Evolutionary conservation across 2,888 invertebrate species (phyloP).

Genomic region (Pollenia griseotomentosa): DNA sequence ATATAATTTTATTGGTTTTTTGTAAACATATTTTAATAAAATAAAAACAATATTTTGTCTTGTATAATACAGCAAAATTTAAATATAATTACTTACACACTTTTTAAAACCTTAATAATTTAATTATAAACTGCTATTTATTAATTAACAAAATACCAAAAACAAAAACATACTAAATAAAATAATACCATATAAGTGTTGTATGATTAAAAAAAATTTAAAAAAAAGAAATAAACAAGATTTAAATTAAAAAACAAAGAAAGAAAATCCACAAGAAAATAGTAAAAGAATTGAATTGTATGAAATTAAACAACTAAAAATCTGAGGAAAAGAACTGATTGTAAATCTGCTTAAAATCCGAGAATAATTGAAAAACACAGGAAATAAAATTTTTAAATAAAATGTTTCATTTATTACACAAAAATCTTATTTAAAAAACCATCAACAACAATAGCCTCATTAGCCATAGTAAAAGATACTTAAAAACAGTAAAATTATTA

Average conservation of each 20-base stretch:
- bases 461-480: slow-evolving; percentile 73
- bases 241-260: slow-evolving; percentile 15
- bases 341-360: slow-evolving; percentile 66
- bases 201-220: slow-evolving; percentile 67
- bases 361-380: slow-evolving; percentile 25
- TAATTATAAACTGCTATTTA: slow-evolving; percentile 69
- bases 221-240: slow-evolving; percentile 60
- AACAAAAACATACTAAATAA: slow-evolving; percentile 59
- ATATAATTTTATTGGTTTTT: slow-evolving; percentile 17
- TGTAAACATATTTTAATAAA: not conserved
- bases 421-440: slow-evolving; percentile 64
- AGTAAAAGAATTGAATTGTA: slow-evolving; percentile 77
- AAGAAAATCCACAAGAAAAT: slow-evolving; percentile 61
- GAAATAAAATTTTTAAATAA: slow-evolving; percentile 38
- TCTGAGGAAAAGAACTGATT: slow-evolving; percentile 78
- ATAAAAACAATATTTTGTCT: slow-evolving; percentile 34
- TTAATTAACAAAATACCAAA: slow-evolving; percentile 60
- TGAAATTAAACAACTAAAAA: slow-evolving; percentile 25
- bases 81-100: slow-evolving; percentile 51
- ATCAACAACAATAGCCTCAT: slow-evolving; percentile 77
- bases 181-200: slow-evolving; percentile 67
- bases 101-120: slow-evolving; percentile 65
- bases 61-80: slow-evolving; percentile 59
- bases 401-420: slow-evolving; percentile 64
- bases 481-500: not conserved